A percentile compares a stretch with the other conserved stretches of the same genome.
Conservation (phyloP, 2,888 invertebrate genomes). For the Drosophila testacea region DNA sequence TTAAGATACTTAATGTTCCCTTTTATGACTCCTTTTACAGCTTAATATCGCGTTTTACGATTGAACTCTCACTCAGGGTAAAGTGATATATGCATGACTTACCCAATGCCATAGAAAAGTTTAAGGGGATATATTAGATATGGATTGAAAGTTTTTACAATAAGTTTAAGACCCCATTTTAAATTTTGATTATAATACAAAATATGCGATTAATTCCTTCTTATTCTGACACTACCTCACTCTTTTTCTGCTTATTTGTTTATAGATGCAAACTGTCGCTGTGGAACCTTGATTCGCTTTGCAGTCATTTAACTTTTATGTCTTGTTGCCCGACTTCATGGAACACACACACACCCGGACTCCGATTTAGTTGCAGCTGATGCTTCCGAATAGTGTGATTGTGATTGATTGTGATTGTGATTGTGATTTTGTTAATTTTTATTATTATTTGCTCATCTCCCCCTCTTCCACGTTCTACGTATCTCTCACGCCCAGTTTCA, state of each 20-base stretch:
- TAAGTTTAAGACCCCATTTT: background rate
- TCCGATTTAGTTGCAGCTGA: constrained; percentile 11
- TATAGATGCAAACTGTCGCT: constrained; percentile 59
- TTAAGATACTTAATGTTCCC: constrained; percentile 41
- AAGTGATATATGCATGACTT: background rate
- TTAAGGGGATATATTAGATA: too few relatives aligned
- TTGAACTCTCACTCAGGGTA: constrained; percentile 22
- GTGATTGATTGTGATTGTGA: too few relatives aligned
- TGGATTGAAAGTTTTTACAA: background rate
- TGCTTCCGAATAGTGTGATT: constrained; percentile 62
- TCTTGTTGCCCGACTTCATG: constrained; percentile 38
- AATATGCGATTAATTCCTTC: background rate
- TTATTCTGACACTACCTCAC: constrained; percentile 15
- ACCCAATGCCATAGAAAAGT: background rate
- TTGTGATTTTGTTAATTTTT: constrained; percentile 61
- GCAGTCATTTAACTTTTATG: constrained; percentile 38
- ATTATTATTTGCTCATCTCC: constrained; percentile 47
- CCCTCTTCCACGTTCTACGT: constrained; percentile 7
- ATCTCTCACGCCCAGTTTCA: constrained; percentile 69
- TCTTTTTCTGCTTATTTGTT: constrained; percentile 12
- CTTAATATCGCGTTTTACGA: constrained; percentile 55
- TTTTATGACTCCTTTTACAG: constrained; percentile 46
- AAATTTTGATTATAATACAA: background rate
- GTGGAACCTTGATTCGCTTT: constrained; percentile 20
- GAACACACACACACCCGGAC: background rate